Evolutionary conservation across 2,113 vertebrate species (phyloP), one percentile per base, ranked within the genome.

Genomic region (Cariama cristata): DNA sequence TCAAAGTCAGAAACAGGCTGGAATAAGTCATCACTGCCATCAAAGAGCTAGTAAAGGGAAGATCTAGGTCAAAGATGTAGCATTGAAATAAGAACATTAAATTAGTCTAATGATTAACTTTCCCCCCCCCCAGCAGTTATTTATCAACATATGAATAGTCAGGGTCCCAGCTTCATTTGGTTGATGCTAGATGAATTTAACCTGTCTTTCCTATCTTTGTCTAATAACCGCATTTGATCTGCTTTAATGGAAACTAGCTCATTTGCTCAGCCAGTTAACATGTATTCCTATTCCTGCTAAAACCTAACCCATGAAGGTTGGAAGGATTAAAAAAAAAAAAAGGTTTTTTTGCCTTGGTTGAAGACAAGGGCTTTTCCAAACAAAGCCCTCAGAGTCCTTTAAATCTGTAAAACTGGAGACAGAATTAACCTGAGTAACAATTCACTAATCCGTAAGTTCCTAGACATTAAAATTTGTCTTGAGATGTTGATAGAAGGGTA

Each of bases 291-390:
- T 27, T 86, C 14, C 58, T 56, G 18, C 30, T 53, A 21, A 33
- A 17, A 73, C 26, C 27, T 60, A 84, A 62, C 2, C 13, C 24
- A 68, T 12, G 12, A 85, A 68, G 24, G 12, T 12, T 56, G 76
- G 56, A 81, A 80, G 4, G 20, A 66, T 28, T 12, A 21, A 59
- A 66, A 77, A 38, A 19, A 1, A 7, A 2, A 3, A 12, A 13
- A 0, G 7, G 0, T 0, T 4, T 50, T 64, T 58, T 30, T 49
- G 28, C 55, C 32, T 59, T 3, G 1, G 20, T 23, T 76, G 53
- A 90, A n/a, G n/a, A n/a, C n/a, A n/a, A n/a, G n/a, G n/a, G n/a
- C n/a, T n/a, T n/a, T 87, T 82, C 30, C 11, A 75, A 62, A 60
- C 33, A 83, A 81, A 85, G 21, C 21, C 20, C 22, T 90, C 12